Base-by-base conservation (phyloP, 2,113 vertebrate species). In the Phylloscopus trochiloides region DNA sequence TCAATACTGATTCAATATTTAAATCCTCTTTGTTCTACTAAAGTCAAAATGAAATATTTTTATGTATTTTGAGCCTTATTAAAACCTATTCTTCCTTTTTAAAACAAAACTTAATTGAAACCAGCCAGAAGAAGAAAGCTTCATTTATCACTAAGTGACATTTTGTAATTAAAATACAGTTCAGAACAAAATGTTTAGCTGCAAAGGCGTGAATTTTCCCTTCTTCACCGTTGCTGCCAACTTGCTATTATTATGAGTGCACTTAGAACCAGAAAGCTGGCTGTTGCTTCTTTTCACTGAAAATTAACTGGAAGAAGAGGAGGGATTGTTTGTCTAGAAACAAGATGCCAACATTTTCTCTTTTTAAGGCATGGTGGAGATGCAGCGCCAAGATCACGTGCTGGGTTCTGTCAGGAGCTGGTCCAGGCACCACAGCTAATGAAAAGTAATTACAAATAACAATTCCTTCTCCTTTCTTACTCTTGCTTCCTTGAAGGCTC, bases 161-260 rank as follows among this genome's bases (percentile, higher is more conserved):
- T 75, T 92, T 34, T 72, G 57, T 95, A 94, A 96, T 96, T 94
- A 89, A 92, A 96, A 92, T 62, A 92, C 89, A 67, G 84, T 75
- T 91, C 86, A 78, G 93, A 91, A 91, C 57, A 91, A 88, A 94
- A 90, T 70, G 72, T 77, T 97, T 88, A 88, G 80, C 73, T 87
- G 83, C 54, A 89, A 81, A 92, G 75, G 76, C 17, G 7, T 88
- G 76, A 89, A 77, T 91, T 91, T 65, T 85, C 59, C 52, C 36
- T 82, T 81, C 34, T 63, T 85, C 76, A 52, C 43, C 29, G 8
- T 11, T 40, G 48, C 61, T 91, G 79, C 80, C 91, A 88, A 67
- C 31, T 52, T 43, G 28, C 55, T 80, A 43, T 80, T 94, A 75
- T 77, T 78, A 50, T 42, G 74, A 92, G 38, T 5, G 70, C 19